Evolutionary conservation across 2,113 vertebrate genomes (phyloP).

Genomic region (Calidris pugnax): DNA sequence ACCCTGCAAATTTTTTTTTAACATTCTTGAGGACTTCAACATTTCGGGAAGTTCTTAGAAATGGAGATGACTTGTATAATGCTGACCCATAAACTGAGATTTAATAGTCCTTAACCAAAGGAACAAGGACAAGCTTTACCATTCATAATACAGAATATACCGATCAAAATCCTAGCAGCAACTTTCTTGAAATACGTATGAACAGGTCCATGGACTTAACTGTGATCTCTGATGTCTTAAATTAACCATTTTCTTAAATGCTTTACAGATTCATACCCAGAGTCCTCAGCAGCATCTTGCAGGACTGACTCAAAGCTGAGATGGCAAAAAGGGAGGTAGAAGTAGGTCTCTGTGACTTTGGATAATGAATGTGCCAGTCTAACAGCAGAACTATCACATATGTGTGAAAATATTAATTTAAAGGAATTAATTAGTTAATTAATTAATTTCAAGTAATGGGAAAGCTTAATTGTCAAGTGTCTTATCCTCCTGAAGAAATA

Average conservation of each 20-base stretch:
- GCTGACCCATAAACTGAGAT: neutral
- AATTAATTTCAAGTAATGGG: neutral
- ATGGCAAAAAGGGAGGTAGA: neutral
- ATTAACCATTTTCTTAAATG: neutral
- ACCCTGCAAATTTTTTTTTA: neutral
- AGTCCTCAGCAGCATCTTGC: neutral
- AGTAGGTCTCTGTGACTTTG: neutral
- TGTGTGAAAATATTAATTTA: neutral
- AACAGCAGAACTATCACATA: neutral
- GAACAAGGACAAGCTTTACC: neutral
- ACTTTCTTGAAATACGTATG: neutral
- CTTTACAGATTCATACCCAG: neutral
- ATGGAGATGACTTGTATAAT: neutral
- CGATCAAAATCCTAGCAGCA: neutral
- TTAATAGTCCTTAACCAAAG: neutral
- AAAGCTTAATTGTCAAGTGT: neutral
- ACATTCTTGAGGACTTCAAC: neutral
- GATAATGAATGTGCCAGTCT: neutral
- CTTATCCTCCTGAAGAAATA: neutral
- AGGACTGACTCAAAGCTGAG: neutral
- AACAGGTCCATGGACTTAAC: neutral
- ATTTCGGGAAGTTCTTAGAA: neutral
- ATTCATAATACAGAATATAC: neutral
- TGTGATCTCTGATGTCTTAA: neutral
- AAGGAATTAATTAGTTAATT: neutral